Evolutionary conservation across 1,140 invertebrate species (phyloP), one percentile per base, ranked within the genome.

Genomic region (Drosophila chauvacae): DNA sequence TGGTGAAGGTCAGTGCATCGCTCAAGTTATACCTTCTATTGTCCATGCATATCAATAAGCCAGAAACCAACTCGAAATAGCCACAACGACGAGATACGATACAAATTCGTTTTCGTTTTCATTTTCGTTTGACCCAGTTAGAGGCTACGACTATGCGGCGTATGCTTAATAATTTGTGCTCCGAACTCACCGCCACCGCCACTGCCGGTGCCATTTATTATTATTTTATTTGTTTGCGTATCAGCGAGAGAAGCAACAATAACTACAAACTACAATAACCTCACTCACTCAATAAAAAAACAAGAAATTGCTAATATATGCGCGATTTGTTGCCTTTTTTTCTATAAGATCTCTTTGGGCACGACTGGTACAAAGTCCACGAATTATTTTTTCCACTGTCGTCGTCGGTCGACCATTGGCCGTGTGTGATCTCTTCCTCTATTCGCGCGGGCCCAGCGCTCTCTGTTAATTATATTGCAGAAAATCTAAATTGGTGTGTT

Each of bases 141-240:
- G 56, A 33, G 61, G 51, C 59, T 41, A 65, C 60, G 71, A 69
- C 62, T 37, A 87, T 77, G 66, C 80, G 71, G 59, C 82, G 80
- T 86, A 87, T 87, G 64, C 83, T 77, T 74, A 60, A 62, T 62
- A 62, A 68, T 77, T 65, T 77, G 33, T 55, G 53, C 82, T 55
- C 62, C 75, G 63, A 70, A 41, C 66, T 33, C 50, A 51, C 50
- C n/a, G 51, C 33, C 20, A 51, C 77, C 20, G 48, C 77, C 33
- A 51, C 77, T 82, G 77, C 83, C 83, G 83, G 83, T n/a, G n/a
- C n/a, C 83, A 71, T 86, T 86, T 88, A 66, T 79, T 82, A 73
- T 73, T 86, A 65, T 78, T 86, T 86, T 88, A 66, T 79, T 87
- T 82, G 80, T 86, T 68, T 78, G 72, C 73, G 55, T 70, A 76